phyloP scores from a whole-genome alignment of 2,113 vertebrate genomes.

The Ictalurus punctatus region DNA sequence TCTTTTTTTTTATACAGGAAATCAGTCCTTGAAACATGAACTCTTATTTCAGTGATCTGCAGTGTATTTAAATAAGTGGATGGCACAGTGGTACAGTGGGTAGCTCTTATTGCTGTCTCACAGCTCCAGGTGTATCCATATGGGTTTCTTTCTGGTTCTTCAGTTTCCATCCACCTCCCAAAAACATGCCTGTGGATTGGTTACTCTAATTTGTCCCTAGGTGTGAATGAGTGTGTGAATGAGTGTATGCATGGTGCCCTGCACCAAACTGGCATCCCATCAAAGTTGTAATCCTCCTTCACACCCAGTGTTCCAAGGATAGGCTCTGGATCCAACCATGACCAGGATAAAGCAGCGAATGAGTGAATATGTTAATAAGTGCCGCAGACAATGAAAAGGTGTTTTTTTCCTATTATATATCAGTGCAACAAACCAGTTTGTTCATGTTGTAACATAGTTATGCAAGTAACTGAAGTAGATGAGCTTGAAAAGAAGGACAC shows the following conservation, averaged over 20 bases:
- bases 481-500: slow-evolving; percentile 1
- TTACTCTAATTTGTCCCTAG: no score
- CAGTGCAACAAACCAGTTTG: neutral
- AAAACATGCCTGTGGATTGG: neutral
- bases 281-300: neutral
- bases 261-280: neutral
- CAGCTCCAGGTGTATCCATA: neutral
- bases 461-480: neutral
- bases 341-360: neutral
- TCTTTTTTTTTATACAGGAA: no score
- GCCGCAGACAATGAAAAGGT: neutral
- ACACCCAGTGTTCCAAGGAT: neutral
- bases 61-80: neutral
- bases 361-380: neutral
- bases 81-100: neutral
- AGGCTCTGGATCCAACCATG: neutral
- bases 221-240: neutral
- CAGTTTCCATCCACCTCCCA: neutral
- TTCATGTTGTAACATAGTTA: slow-evolving; percentile 6
- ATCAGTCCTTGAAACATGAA: neutral
- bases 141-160: neutral
- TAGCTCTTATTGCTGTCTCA: neutral
- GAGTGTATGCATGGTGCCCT: neutral
- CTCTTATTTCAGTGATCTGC: neutral
- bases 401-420: neutral